A percentile compares a stretch with the other conserved stretches of the same genome.
These are phyloP conservation scores for Koerneria pararmatus DNA, from an alignment of 2,888 invertebrate species.

Conservation along the genomic window DNA sequence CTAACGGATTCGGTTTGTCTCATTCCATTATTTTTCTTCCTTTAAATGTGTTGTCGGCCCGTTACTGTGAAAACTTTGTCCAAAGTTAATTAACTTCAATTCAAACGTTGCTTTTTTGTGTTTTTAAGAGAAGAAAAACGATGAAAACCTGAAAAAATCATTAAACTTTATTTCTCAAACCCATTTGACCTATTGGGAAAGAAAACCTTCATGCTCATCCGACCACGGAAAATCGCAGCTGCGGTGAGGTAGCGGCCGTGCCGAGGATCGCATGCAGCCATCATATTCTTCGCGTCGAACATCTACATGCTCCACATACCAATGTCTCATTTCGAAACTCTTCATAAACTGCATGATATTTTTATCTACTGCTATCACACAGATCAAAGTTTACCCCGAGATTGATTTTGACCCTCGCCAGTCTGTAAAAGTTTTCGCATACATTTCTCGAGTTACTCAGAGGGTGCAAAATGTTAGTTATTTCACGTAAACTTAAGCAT, in stretches of 20 bases:
- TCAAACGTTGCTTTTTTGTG: too few relatives aligned
- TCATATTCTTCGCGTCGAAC: slow-evolving; percentile 67
- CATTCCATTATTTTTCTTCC: neutral
- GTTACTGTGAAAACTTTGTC: neutral
- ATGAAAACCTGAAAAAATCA: neutral
- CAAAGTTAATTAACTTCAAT: slow-evolving; percentile 6
- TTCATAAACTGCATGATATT: too few relatives aligned
- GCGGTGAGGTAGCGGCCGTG: slow-evolving; percentile 69
- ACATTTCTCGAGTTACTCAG: too few relatives aligned
- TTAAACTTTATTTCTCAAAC: neutral
- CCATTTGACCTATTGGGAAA: too few relatives aligned
- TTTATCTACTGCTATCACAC: too few relatives aligned
- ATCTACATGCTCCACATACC: slow-evolving; percentile 63
- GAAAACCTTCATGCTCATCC: slow-evolving; percentile 67
- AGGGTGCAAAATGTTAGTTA: too few relatives aligned
- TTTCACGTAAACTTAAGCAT: too few relatives aligned
- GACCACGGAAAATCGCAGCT: slow-evolving; percentile 67
- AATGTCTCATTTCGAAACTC: slow-evolving; percentile 61
- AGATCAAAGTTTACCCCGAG: too few relatives aligned
- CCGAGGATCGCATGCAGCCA: slow-evolving; percentile 64
- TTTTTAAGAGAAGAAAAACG: too few relatives aligned
- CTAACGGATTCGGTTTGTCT: too few relatives aligned
- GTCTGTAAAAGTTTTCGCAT: too few relatives aligned
- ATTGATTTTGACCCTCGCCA: too few relatives aligned
- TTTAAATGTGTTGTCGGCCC: neutral